Evolutionary conservation across 2,113 vertebrate species (phyloP), one percentile per base, ranked within the genome.

Genomic region (Balaeniceps rex): DNA sequence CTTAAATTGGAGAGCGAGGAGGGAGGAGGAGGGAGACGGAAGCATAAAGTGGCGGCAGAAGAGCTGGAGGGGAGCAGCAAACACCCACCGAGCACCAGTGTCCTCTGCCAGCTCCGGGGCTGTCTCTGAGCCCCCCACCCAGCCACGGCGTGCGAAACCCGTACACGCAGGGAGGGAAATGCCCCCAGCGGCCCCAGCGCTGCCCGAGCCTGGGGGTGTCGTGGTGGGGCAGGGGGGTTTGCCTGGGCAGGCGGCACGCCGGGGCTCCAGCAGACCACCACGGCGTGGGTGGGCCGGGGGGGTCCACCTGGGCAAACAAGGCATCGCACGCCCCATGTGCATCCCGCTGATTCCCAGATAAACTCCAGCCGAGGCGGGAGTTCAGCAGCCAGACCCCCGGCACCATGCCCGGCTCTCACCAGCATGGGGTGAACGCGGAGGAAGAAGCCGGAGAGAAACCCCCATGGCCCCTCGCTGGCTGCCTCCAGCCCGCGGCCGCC

Each of bases 81-180:
- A 21, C 29, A 33, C 60, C 33, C 61, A 31, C 26, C 0, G 0
- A 88, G 75, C 42, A 14, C 12, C 49, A 65, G 28, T 38, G 36
- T 10, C 49, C 49, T 69, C 78, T 64, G 34, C 54, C 70, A 86
- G 14, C 68, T 1, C 0, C 2, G 10, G 10, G 18, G 36, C 8
- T 19, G 60, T 15, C 68, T 40, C n/a, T 26, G 76, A 75, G 29
- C 33, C 64, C 64, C 40, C 34, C 28, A 10, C 9, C 12, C 63
- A 11, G 18, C 22, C 61, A 14, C 1, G 0, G 38, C 0, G 1
- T 10, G 8, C 9, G 2, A 23, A 44, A 26, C 31, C 21, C 0
- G 7, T 12, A 66, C 22, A 12, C 3, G 2, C 5, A 24, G 31
- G 52, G 58, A 54, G 54, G 44, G 75, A 78, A 77, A 64, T 2